Base-by-base conservation (phyloP, 1,140 invertebrate genomes). In the Macrobrachium rosenbergii region DNA sequence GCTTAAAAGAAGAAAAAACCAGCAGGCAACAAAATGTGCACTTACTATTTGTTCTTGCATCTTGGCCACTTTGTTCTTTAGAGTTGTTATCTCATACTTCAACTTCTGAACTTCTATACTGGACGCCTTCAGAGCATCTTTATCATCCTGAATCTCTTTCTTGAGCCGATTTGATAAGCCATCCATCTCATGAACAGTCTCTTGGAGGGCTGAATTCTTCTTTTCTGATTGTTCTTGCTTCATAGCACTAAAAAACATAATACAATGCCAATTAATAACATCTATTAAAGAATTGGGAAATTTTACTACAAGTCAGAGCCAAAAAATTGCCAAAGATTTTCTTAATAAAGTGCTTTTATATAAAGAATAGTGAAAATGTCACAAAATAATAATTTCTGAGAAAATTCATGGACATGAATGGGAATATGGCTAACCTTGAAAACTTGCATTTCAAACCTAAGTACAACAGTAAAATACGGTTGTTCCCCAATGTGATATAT, bases 221-320 rank as follows among this genome's bases (percentile, higher is more conserved):
- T 81, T 87, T 52, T 87, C 84, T 16, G 84, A 87, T n/a, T 87
- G 84, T 59, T 87, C 84, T 67, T 87, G 84, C 67, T 87, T 87
- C 77, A 87, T 67, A 16, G 78, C 84, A 87, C 84, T 87, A 77
- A 81, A 83, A 83, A 5, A 28, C 8, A 37, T 37, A 43, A 43
- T 37, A 43, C 23, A 43, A 45, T 19, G 43, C 5, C 28, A 19
- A 37, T 75, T 1, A 75, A 19, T 11, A n/a, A n/a, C n/a, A 14
- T 10, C 19, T 64, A 14, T 64, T 52, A 52, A 52, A 52, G 10
- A 6, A 6, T 6, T 10, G 10, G 5, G 45, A 52, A 52, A 52
- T 52, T 52, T 52, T 52, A 52, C 45, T 52, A 6, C 45, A 6
- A 10, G 10, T 52, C 45, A 52, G 45, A 10, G 45, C 45, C 45